Base-by-base conservation (phyloP, 2,888 invertebrate species). In the Rhamphomyia laevipes region DNA sequence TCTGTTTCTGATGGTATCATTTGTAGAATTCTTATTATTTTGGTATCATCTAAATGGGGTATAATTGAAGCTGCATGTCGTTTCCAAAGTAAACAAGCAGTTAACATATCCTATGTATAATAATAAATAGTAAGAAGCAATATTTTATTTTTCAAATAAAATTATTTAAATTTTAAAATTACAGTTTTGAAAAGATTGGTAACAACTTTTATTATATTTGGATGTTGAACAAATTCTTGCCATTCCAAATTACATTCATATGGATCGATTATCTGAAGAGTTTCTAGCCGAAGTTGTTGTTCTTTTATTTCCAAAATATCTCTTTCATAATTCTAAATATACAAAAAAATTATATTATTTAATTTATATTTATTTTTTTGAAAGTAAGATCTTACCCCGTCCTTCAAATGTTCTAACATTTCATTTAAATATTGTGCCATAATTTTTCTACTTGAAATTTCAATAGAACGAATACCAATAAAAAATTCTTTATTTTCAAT, bases 181-280 rank as follows among this genome's bases (percentile, higher is more conserved):
- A 54, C 54, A 4, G 55, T 60, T 53, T 61, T 63, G 16, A 71
- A 65, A 48, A 63, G 55, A 4, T 62, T 53, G n/a, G 61, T 63
- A 9, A 67, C 62, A 35, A 63, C 55, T 50, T 64, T 61, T 0
- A 63, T 53, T 35, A 71, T 56, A 57, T 69, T 67, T 9, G 63
- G 55, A 52, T 68, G 61, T 53, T 67, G 62, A 21, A 71, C 61
- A 54, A 71, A 71, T 53, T 66, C 66, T 51, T 66, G 66, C 70
- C 71, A 71, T 23, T 67, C 63, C n/a, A 58, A 49, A 54, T 69
- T 66, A 18, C 63, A 59, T 54, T 69, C 68, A 40, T 64, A 65
- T 3, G 70, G 71, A 62, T 71, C 71, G 27, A 65, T 66, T 11
- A 71, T 62, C 16, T 60, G 51, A n/a, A 71, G 56, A 0, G 71